phyloP scores from a whole-genome alignment of 2,797 vertebrate species.

The Neomorphus geoffroyi region DNA sequence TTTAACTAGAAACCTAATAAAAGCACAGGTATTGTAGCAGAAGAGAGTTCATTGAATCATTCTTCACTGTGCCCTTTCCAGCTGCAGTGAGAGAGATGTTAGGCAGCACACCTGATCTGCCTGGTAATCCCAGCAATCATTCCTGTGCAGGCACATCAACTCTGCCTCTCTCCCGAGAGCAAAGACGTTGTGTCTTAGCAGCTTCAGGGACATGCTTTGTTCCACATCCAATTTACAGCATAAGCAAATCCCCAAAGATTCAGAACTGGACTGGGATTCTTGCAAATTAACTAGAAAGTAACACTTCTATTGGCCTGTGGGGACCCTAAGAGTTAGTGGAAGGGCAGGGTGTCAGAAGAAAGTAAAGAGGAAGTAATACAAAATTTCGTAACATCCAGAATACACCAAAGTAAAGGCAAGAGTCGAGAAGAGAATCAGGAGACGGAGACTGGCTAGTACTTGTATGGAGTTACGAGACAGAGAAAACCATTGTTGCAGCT shows the following conservation, averaged over 20 bases:
- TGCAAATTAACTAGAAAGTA: not conserved
- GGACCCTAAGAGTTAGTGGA: not conserved
- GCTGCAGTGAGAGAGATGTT: not conserved
- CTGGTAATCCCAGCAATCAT: not conserved
- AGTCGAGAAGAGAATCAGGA: not conserved
- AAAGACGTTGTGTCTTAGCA: not conserved
- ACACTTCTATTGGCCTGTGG: not conserved
- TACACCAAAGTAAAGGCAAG: not conserved
- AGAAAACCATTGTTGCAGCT: not conserved
- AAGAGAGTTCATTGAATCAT: not conserved
- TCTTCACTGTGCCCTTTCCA: not conserved
- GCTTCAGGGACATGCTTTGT: not conserved
- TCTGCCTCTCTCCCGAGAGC: not conserved
- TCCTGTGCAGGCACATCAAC: not conserved
- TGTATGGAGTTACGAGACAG: not conserved
- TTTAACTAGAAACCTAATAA: not conserved
- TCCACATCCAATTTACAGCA: not conserved
- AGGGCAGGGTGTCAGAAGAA: not conserved
- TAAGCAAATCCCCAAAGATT: not conserved
- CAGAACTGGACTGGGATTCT: not conserved
- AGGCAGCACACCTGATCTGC: not conserved
- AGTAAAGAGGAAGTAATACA: not conserved
- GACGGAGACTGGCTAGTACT: not conserved
- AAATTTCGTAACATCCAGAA: not conserved
- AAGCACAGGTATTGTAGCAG: not conserved